Base-by-base conservation (phyloP, 2,113 vertebrate genomes). In the Nerophis lumbriciformis region DNA sequence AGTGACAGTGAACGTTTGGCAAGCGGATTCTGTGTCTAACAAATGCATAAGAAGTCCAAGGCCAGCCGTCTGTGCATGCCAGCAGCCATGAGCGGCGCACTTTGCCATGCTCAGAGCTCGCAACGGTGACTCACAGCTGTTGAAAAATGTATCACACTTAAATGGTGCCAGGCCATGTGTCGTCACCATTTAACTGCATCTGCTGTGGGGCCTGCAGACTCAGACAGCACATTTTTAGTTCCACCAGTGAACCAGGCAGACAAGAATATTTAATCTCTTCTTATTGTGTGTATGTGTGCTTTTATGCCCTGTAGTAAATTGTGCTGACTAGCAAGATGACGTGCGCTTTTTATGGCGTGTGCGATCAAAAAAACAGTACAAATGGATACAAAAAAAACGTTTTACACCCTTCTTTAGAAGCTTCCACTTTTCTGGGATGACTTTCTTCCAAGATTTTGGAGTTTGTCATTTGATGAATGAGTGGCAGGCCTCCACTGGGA, bases 11-110 rank as follows among this genome's bases (percentile, higher is more conserved):
- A 78, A 75, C 66, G 73, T 81, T 85, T 76, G 59, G 69, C 72
- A 77, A 80, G 68, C 69, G 72, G 75, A 79, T 82, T 79, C 81
- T 50, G 62, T 56, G 51, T 81, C 59, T 77, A 57, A 65, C 69
- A 72, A 83, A 81, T 68, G 65, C 49, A 66, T 66, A 82, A 72
- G 53, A 75, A 49, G 65, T 71, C 44, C 1, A 13, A 64, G 63
- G 65, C 64, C 69, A 63, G 39, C 50, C 35, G 66, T 59, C 69
- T 80, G 71, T 66, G 48, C 61, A 69, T 35, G 28, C 38, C 64
- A 51, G 69, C 65, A 59, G 69, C 71, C 67, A 71, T 55, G 38
- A 78, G 76, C 44, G 13, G 45, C 8, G 42, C 59, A 71, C 72
- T 79, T 67, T 73, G 67, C 57, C 19, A 62, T 36, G 12, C 52